Conservation (phyloP, 1,140 invertebrate genomes). For the Camponotus pennsylvanicus region DNA sequence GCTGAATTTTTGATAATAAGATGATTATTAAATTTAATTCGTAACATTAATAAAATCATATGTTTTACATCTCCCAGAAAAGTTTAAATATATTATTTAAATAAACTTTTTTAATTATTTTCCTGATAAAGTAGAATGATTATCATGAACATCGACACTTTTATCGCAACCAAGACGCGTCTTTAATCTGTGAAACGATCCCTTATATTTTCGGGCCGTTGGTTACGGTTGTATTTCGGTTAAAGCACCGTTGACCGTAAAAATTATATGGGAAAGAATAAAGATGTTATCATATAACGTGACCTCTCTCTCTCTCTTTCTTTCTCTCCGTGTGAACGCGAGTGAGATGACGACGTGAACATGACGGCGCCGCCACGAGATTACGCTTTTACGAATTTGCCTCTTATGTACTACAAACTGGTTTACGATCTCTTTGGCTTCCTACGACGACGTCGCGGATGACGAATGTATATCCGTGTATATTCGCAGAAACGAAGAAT, state of each 20-base stretch:
- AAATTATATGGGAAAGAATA: constrained; percentile 82
- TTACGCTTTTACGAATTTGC: constrained; percentile 83
- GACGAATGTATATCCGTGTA: constrained; percentile 3
- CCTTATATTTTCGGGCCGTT: constrained; percentile 77
- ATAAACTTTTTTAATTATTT: too few relatives aligned
- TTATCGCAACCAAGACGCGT: constrained; percentile 65
- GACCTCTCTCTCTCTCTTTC: constrained; percentile 27
- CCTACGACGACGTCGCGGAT: constrained; percentile 39
- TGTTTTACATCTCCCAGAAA: too few relatives aligned
- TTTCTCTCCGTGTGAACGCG: constrained; percentile 61
- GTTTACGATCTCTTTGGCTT: constrained; percentile 71
- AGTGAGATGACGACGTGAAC: constrained; percentile 63
- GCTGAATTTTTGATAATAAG: too few relatives aligned
- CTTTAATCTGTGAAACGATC: constrained; percentile 79
- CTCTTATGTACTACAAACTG: constrained; percentile 79
- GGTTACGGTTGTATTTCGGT: constrained; percentile 80
- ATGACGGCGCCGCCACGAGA: constrained; percentile 75
- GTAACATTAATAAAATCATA: too few relatives aligned
- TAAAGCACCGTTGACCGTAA: constrained; percentile 79
- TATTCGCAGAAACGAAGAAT: constrained; percentile 21
- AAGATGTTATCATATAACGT: constrained; percentile 81
- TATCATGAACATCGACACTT: constrained; percentile 5
- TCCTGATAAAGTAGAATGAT: too few relatives aligned
- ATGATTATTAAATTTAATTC: too few relatives aligned
- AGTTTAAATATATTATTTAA: too few relatives aligned